Conservation (phyloP, 2,797 vertebrate species). For the Brotula barbata region DNA sequence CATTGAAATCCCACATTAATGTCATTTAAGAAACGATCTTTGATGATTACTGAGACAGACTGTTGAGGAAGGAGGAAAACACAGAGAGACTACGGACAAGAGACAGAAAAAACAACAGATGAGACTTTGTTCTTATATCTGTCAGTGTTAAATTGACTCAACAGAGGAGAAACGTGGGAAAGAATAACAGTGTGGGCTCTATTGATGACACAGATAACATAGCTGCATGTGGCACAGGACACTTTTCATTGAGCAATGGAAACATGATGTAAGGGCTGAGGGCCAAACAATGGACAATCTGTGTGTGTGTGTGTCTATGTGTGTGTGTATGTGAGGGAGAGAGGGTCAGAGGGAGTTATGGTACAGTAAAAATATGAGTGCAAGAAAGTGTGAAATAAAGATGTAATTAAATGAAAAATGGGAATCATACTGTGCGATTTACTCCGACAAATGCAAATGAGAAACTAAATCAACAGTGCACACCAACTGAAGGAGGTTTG, state of each 20-base stretch:
- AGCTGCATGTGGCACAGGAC: constrained; percentile 45
- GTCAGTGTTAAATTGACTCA: constrained; percentile 12
- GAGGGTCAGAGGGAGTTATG: not conserved
- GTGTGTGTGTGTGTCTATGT: not conserved
- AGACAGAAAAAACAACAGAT: constrained; percentile 19
- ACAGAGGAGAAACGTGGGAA: constrained; percentile 1
- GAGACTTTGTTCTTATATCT: constrained; percentile 23
- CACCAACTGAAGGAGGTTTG: not conserved
- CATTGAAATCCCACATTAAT: not conserved
- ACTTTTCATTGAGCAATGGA: constrained; percentile 61
- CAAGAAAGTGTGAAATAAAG: too few species aligned
- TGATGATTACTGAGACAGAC: too few species aligned
- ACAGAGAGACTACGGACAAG: not conserved
- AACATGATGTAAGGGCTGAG: constrained; percentile 59
- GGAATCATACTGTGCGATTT: not conserved
- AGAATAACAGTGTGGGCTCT: constrained; percentile 10
- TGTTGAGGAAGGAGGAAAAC: too few species aligned
- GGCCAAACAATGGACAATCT: constrained; percentile 23
- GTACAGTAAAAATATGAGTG: not conserved
- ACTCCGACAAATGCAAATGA: too few species aligned
- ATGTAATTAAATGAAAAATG: too few species aligned
- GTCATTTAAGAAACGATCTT: not conserved
- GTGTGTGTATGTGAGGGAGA: constrained; percentile 1
- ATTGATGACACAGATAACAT: not conserved
- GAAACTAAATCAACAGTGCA: too few species aligned